Evolutionary conservation across 2,113 vertebrate species (phyloP).

Genomic region (Oncorhynchus clarkii): DNA sequence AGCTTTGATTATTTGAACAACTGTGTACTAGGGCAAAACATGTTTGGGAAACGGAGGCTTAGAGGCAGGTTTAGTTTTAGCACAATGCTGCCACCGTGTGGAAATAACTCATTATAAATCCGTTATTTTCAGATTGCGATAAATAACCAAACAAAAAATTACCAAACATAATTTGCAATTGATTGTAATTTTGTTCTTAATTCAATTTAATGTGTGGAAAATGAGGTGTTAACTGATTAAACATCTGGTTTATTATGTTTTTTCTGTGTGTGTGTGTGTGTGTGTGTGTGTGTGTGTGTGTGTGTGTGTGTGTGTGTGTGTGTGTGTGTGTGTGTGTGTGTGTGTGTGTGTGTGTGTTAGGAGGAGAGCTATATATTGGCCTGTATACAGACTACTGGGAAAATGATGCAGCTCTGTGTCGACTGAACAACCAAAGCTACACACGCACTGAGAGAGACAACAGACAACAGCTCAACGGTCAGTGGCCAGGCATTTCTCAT

Average conservation of each 20-base stretch:
- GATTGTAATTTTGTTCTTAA: too few relatives aligned
- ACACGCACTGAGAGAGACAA: slow-evolving; percentile 87
- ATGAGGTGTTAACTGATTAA: background rate
- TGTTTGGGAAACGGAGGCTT: too few relatives aligned
- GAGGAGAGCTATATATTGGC: slow-evolving; percentile 84
- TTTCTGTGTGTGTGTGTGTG: too few relatives aligned
- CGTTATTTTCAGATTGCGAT: background rate
- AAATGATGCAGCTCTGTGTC: slow-evolving; percentile 87
- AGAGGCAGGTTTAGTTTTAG: background rate
- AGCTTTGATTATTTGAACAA: too few relatives aligned
- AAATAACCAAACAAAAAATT: background rate
- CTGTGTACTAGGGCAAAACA: too few relatives aligned
- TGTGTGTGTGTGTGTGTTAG: slow-evolving; percentile 53
- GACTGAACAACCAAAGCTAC: slow-evolving; percentile 76
- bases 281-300: background rate
- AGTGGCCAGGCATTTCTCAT: slow-evolving; percentile 2
- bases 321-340: too few relatives aligned
- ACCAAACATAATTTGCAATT: background rate
- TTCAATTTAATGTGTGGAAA: background rate
- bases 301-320: too few relatives aligned
- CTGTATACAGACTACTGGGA: slow-evolving; percentile 96
- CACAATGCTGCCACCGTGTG: slow-evolving; percentile 61
- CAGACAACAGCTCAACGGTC: slow-evolving; percentile 86
- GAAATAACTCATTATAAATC: background rate
- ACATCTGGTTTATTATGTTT: slow-evolving; percentile 37